Evolutionary conservation across 2,113 vertebrate genomes (phyloP).

Genomic region (Dipodomys merriami): DNA sequence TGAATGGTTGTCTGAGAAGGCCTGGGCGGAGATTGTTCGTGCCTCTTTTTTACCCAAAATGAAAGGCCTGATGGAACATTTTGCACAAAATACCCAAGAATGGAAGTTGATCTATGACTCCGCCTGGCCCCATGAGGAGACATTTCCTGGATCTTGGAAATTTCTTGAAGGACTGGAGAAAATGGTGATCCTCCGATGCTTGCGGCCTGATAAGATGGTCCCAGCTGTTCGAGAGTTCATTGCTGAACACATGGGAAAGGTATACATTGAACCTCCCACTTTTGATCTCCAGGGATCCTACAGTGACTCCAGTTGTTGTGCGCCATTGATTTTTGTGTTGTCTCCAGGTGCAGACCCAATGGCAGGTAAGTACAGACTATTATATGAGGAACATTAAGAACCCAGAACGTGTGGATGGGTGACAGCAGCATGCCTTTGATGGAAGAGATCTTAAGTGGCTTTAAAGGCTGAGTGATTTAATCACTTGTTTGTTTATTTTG

Average conservation of each 20-base stretch:
- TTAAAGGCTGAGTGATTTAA: background rate
- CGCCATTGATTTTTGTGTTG: conserved; percentile 93
- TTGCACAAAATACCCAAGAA: conserved; percentile 78
- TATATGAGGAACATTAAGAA: background rate
- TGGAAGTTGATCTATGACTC: conserved; percentile 95
- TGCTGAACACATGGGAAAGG: conserved; percentile 88
- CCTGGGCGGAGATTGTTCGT: conserved; percentile 93
- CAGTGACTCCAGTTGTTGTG: conserved; percentile 92
- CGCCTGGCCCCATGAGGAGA: conserved; percentile 88
- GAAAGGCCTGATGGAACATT: conserved; percentile 86
- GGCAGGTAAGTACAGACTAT: conserved; percentile 88
- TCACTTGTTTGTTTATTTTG: too few relatives aligned
- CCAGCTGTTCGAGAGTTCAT: conserved; percentile 92
- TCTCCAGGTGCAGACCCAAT: conserved; percentile 96
- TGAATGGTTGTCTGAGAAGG: conserved; percentile 93
- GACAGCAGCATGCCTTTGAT: background rate
- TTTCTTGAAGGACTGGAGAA: conserved; percentile 85
- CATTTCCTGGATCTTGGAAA: conserved; percentile 88
- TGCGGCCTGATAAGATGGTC: conserved; percentile 94
- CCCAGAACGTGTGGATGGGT: background rate
- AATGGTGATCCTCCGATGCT: conserved; percentile 92
- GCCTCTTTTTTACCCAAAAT: conserved; percentile 89
- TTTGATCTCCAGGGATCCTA: conserved; percentile 94
- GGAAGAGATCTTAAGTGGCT: background rate
- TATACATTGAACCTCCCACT: conserved; percentile 92